A percentile compares a stretch with the other conserved stretches of the same genome.
phyloP scores from a whole-genome alignment of 1,140 invertebrate genomes.

The Brachionus rubens region DNA sequence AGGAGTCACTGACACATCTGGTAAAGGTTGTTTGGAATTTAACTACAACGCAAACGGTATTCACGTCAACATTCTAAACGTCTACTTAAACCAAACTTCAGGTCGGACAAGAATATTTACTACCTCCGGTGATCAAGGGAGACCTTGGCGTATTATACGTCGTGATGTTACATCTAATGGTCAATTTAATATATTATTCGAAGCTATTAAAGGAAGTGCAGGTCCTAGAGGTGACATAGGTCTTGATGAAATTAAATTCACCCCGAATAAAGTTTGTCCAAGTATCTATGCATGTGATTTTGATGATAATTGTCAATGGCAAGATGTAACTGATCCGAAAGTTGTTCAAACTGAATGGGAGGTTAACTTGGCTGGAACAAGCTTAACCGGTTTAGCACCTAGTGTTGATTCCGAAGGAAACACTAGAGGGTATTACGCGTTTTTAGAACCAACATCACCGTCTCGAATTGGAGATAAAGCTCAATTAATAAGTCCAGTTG shows the following conservation, averaged over 20 bases:
- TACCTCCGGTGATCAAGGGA: conserved; percentile 14
- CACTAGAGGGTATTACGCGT: conserved; percentile 49
- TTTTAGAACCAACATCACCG: conserved; percentile 52
- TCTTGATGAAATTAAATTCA: conserved; percentile 13
- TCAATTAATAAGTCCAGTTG: background rate
- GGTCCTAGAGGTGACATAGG: conserved; percentile 5
- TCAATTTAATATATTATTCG: conserved; percentile 23
- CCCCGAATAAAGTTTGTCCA: background rate
- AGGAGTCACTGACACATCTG: background rate
- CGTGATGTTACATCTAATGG: background rate
- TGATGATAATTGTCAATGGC: conserved; percentile 7
- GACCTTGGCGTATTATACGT: background rate
- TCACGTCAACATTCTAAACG: conserved; percentile 10
- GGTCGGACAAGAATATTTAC: conserved; percentile 1
- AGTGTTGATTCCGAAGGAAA: background rate
- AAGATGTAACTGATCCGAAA: conserved; percentile 12
- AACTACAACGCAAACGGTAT: conserved; percentile 61
- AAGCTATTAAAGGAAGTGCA: conserved; percentile 11
- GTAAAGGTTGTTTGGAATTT: conserved; percentile 60
- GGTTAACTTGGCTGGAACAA: background rate
- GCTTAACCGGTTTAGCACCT: background rate
- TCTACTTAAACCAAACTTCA: conserved; percentile 1
- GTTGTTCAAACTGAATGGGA: conserved; percentile 28
- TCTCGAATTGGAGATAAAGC: conserved; percentile 47
- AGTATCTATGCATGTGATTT: conserved; percentile 36